Base-by-base conservation (phyloP, 2,113 vertebrate species). In the Rattus rattus region DNA sequence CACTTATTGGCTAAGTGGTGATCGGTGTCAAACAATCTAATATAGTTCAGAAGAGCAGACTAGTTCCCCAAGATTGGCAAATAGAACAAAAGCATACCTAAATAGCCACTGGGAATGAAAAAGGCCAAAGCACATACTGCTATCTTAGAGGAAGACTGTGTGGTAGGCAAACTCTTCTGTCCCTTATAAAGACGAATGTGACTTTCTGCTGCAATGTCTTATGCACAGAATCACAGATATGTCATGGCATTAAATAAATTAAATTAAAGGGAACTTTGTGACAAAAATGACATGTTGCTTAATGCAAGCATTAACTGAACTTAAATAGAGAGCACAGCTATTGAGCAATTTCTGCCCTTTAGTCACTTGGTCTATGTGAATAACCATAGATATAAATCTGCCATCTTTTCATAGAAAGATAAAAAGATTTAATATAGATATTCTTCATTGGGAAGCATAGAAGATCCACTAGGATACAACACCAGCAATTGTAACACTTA, bases 261-360 rank as follows among this genome's bases (percentile, higher is more conserved):
- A 43, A 43, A 43, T 43, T 43, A 43, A 43, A 97, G 80, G 76
- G 73, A 92, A 47, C 84, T 93, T 85, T 79, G 83, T 96, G 84
- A 95, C 85, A 97, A 33, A 92, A 36, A 93, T 96, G 36, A 33
- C 63, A n/a, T 36, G 49, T 28, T 92, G 36, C 95, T 94, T 88
- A 88, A 96, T 75, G 84, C 70, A 69, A 94, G 73, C 49, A 94
- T 95, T 91, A 95, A 90, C 80, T 94, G 92, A 97, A 83, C 87
- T 88, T 97, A 93, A 95, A 95, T 84, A 91, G 24, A 94, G 79
- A 97, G 63, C 87, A 96, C 47, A 80, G 49, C 88, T 97, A 94
- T 96, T 65, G 94, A 56, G 98, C 8, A 36, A 91, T 36, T 39
- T 91, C 47, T 81, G 76, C 59, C 73, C 54, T 72, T 96, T 92